Evolutionary conservation across 2,888 invertebrate genomes (phyloP).

Genomic region (Charanyca ferruginea): DNA sequence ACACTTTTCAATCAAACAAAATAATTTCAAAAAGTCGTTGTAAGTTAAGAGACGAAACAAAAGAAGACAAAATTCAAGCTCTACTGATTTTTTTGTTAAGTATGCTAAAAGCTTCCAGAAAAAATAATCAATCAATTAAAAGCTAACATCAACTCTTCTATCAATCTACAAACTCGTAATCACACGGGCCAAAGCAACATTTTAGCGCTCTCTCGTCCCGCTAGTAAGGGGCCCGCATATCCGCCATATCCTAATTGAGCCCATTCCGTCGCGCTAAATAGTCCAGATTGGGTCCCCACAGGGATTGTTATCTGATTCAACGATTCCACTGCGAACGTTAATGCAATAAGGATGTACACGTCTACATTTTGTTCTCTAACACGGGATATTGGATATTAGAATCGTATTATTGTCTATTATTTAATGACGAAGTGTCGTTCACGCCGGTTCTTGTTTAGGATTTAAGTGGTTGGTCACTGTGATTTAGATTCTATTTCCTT

Average conservation of each 20-base stretch:
- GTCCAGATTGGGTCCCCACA: slow-evolving; percentile 81
- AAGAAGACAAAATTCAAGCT: too few species aligned
- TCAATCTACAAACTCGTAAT: not conserved
- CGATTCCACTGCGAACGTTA: slow-evolving; percentile 78
- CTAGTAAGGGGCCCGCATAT: slow-evolving; percentile 90
- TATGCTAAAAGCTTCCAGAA: not conserved
- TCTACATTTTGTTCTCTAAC: slow-evolving; percentile 74
- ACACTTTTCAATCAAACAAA: too few species aligned
- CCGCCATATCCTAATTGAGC: slow-evolving; percentile 88
- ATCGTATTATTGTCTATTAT: slow-evolving; percentile 69
- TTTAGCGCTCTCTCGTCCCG: slow-evolving; percentile 71
- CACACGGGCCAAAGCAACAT: slow-evolving; percentile 63
- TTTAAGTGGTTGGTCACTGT: slow-evolving; percentile 58
- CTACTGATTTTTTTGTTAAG: too few species aligned
- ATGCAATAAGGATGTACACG: slow-evolving; percentile 88
- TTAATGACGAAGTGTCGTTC: slow-evolving; percentile 66
- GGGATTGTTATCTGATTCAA: slow-evolving; percentile 88
- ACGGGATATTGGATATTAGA: slow-evolving; percentile 80
- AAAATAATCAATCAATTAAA: not conserved
- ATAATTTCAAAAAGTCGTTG: too few species aligned
- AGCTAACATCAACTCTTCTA: not conserved
- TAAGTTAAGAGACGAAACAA: too few species aligned
- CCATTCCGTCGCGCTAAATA: slow-evolving; percentile 89
- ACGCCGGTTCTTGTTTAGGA: slow-evolving; percentile 58
- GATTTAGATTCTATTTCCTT: slow-evolving; percentile 63